Base-by-base conservation (phyloP, 2,113 vertebrate genomes). In the Oophaga pumilio region DNA sequence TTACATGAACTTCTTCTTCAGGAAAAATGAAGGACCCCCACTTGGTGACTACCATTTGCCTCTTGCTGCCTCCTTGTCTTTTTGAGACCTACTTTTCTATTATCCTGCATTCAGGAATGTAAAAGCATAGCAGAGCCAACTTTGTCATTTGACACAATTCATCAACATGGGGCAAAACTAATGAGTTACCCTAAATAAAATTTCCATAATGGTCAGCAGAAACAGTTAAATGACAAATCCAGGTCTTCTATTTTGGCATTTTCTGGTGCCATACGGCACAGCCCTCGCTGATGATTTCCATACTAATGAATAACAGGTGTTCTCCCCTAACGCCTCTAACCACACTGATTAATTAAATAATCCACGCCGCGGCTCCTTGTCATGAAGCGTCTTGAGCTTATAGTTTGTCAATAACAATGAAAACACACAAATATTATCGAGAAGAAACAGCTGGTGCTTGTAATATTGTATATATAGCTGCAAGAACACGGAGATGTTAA, bases 251-350 rank as follows among this genome's bases (percentile, higher is more conserved):
- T 14, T 18, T 9, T 2, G 7, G 33, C 49, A 18, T 17, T 18
- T 43, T 73, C 33, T 20, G 15, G 69, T 49, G 33, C 9, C 69
- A 49, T 49, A 73, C 33, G 33, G 69, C 20, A 8, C 14, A 43
- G 33, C 20, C 69, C 69, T 49, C 2, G 15, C 33, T 49, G 28
- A 17, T 73, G 69, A 73, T 73, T 73, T 73, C 69, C 69, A 73
- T 73, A 73, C 33, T 73, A 73, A 73, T 73, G 69, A 73, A 73
- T 73, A 73, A 8, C 69, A 73, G 69, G 69, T 73, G 69, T 73
- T 73, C 69, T 73, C 69, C 28, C 69, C 0, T 73, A 73, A 73
- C 69, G 49, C 69, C 69, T 73, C 33, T 73, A 73, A 73, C 69
- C 33, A 12, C 33, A 33, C 69, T 49, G 69, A 73, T 73, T 73